Evolutionary conservation across 2,113 vertebrate species (phyloP).

Genomic region (Pygoscelis adeliae): DNA sequence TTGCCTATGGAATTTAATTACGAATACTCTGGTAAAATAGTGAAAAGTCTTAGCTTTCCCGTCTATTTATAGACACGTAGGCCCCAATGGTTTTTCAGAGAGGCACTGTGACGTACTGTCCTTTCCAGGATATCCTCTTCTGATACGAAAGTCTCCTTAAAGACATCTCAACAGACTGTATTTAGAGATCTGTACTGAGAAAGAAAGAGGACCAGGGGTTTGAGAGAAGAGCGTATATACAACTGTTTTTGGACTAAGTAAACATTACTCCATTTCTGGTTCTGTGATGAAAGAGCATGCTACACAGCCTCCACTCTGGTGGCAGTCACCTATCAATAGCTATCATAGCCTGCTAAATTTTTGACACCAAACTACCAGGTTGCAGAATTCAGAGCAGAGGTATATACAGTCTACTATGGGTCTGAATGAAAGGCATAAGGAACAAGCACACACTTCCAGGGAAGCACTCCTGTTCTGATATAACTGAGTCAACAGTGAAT

Average conservation of each 20-base stretch:
- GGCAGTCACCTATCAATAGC: neutral
- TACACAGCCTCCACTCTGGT: neutral
- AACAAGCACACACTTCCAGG: neutral
- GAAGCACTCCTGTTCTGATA: neutral
- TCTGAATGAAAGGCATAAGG: neutral
- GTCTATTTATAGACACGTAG: rapidly evolving
- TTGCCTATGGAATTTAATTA: neutral
- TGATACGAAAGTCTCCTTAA: neutral
- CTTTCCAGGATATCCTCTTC: neutral
- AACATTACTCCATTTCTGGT: neutral
- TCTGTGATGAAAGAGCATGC: neutral
- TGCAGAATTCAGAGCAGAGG: neutral
- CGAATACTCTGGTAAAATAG: neutral
- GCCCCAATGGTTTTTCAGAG: neutral
- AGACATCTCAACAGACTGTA: neutral
- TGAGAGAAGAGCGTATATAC: neutral
- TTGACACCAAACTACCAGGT: neutral
- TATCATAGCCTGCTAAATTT: neutral
- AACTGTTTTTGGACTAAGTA: neutral
- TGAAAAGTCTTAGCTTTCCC: neutral
- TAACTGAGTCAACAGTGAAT: neutral
- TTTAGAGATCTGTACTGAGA: rapidly evolving
- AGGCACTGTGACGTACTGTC: neutral
- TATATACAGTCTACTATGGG: rapidly evolving
- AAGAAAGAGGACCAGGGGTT: neutral